These are phyloP conservation scores for Conops quadrifasciatus DNA, from an alignment of 2,888 invertebrate genomes.

Conservation along the genomic window DNA sequence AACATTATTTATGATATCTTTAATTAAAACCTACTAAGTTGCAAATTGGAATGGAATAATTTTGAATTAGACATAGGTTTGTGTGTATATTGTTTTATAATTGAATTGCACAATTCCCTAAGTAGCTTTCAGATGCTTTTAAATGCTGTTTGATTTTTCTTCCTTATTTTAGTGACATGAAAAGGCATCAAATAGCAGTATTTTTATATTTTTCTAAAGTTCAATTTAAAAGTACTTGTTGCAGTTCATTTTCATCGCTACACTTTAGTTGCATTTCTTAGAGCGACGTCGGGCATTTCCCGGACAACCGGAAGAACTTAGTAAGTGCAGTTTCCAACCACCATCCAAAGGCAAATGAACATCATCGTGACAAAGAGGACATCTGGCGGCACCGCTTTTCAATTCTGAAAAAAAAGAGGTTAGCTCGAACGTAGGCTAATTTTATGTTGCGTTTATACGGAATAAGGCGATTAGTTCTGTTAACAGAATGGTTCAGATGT, in stretches of 20 bases:
- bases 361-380: constrained; percentile 86
- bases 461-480: too few species aligned
- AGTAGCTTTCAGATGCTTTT: constrained; percentile 32
- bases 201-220: constrained; percentile 7
- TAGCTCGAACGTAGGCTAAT: too few species aligned
- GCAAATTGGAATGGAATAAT: constrained; percentile 37
- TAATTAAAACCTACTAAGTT: constrained; percentile 24
- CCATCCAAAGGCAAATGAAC: constrained; percentile 79
- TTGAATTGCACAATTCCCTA: constrained; percentile 48
- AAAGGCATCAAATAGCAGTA: constrained; percentile 32
- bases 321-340: constrained; percentile 79
- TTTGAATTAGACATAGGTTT: constrained; percentile 37
- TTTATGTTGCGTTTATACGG: too few species aligned
- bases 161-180: constrained; percentile 33
- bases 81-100: constrained; percentile 36
- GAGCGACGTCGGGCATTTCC: constrained; percentile 64
- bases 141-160: constrained; percentile 48
- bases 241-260: constrained; percentile 15
- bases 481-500: too few species aligned
- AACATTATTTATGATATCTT: constrained; percentile 4
- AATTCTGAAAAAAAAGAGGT: constrained; percentile 40
- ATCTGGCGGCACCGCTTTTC: constrained; percentile 75
- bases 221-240: background rate
- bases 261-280: constrained; percentile 50
- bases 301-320: constrained; percentile 62